These are phyloP conservation scores for Didymodactylos carnosus DNA, from an alignment of 2,888 invertebrate species.

Conservation along the genomic window DNA sequence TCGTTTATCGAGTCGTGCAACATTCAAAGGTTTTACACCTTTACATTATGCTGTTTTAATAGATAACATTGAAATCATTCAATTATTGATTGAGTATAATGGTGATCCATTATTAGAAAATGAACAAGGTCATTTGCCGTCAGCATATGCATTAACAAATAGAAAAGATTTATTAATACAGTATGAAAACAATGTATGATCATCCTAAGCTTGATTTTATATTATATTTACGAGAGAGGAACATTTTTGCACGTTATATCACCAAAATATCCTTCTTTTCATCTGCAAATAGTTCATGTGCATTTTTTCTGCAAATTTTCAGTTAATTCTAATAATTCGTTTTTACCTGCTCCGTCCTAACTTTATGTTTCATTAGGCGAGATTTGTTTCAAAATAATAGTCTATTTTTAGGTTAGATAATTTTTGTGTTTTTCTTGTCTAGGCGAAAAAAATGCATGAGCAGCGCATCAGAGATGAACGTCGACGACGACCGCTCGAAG, in stretches of 20 bases:
- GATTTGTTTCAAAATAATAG: no score
- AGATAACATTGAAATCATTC: slow-evolving; percentile 46
- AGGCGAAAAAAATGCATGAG: slow-evolving; percentile 36
- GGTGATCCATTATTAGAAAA: slow-evolving; percentile 46
- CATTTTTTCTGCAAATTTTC: no score
- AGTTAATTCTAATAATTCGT: no score
- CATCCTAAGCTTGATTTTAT: no score
- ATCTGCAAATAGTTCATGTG: no score
- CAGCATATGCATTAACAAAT: slow-evolving; percentile 49
- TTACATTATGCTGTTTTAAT: slow-evolving; percentile 67
- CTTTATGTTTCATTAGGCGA: no score
- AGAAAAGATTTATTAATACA: slow-evolving; percentile 44
- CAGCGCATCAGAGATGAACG: slow-evolving; percentile 56
- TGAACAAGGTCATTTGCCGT: slow-evolving; percentile 54
- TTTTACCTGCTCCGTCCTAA: no score
- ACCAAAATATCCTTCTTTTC: no score
- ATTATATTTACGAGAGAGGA: no score
- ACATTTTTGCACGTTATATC: no score
- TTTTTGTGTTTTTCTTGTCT: background rate
- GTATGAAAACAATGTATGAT: background rate
- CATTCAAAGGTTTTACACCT: slow-evolving; percentile 63
- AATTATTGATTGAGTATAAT: slow-evolving; percentile 46
- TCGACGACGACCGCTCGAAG: slow-evolving; percentile 58
- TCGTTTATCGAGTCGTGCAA: slow-evolving; percentile 44
- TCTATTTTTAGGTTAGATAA: no score